phyloP scores from a whole-genome alignment of 1,140 invertebrate genomes.

The Maniola jurtina region DNA sequence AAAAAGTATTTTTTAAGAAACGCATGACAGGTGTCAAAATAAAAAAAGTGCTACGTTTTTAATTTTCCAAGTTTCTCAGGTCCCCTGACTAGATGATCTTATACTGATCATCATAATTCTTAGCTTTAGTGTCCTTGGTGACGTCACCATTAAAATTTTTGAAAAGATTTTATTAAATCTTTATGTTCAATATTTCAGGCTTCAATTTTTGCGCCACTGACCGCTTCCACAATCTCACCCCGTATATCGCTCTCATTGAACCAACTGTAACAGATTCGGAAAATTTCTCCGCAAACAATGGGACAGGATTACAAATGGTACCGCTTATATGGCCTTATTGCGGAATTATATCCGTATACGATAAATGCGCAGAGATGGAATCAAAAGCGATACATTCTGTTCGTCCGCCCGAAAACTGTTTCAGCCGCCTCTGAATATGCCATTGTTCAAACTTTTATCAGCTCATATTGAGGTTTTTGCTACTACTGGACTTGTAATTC shows the following conservation, averaged over 20 bases:
- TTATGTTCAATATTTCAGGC: too few species aligned
- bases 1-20: too few species aligned
- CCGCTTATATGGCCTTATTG: conserved; percentile 26
- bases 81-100: too few species aligned
- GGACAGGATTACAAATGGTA: conserved; percentile 26
- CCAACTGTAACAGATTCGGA: conserved; percentile 26
- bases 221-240: not conserved
- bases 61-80: too few species aligned
- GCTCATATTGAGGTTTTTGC: not conserved
- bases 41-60: too few species aligned
- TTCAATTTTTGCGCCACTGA: not conserved
- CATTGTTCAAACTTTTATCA: conserved; percentile 1
- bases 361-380: conserved; percentile 4
- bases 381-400: conserved; percentile 8
- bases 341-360: conserved; percentile 13
- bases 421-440: not conserved
- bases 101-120: too few species aligned
- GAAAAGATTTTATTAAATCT: too few species aligned
- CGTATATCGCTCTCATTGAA: conserved; percentile 23
- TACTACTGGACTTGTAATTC: not conserved
- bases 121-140: too few species aligned
- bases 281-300: conserved; percentile 29
- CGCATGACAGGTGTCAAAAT: too few species aligned
- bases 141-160: too few species aligned
- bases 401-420: not conserved